These are phyloP conservation scores for Chrysolophus pictus DNA, from an alignment of 2,797 vertebrate species.

Conservation along the genomic window DNA sequence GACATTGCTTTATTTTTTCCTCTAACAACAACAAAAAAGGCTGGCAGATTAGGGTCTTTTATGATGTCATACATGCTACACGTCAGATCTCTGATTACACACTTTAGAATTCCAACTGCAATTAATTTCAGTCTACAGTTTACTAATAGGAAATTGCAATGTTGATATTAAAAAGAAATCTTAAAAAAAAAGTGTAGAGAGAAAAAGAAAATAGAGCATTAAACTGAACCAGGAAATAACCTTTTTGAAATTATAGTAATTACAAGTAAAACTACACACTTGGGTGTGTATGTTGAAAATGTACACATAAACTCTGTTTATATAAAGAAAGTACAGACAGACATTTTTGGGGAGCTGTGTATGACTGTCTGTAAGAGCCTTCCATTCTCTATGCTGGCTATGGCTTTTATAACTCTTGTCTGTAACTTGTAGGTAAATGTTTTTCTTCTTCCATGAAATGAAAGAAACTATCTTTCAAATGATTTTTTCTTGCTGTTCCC, in stretches of 20 bases:
- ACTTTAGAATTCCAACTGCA: neutral
- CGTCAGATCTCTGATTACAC: neutral
- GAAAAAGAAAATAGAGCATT: constrained; percentile 15
- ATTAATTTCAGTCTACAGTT: neutral
- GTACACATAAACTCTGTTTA: neutral
- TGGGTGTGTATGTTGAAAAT: neutral
- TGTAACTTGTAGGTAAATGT: neutral
- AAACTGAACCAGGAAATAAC: constrained; percentile 42
- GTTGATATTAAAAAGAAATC: neutral
- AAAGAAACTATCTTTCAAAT: neutral
- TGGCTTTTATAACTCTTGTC: neutral
- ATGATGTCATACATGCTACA: neutral
- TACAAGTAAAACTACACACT: neutral
- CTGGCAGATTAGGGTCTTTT: neutral
- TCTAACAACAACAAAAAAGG: neutral
- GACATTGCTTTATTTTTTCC: neutral
- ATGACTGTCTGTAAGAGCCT: neutral
- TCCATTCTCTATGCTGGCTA: neutral
- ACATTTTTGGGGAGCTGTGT: neutral
- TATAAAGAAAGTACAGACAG: neutral
- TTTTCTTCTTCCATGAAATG: neutral
- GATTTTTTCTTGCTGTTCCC: neutral
- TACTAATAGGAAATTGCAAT: neutral
- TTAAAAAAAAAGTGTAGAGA: neutral
- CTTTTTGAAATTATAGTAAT: neutral